Evolutionary conservation across 2,888 invertebrate genomes (phyloP).

Genomic region (Epicampocera succincta): DNA sequence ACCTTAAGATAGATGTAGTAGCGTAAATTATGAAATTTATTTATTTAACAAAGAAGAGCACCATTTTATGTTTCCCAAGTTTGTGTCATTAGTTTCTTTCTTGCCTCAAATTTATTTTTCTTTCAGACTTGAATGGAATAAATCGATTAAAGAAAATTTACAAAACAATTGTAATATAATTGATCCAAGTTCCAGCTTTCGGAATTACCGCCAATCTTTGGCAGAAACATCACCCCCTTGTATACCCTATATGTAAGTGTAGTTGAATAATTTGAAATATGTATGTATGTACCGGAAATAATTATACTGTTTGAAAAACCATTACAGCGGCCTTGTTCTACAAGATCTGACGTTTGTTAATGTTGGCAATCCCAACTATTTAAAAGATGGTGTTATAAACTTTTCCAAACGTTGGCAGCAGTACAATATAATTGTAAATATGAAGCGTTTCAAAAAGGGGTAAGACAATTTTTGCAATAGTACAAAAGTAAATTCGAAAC

Average conservation of each 20-base stretch:
- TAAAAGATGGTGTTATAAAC: constrained; percentile 93
- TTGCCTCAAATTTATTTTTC: not conserved
- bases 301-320: constrained; percentile 47
- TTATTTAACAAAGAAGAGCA: no score
- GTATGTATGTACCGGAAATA: not conserved
- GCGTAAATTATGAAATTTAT: no score
- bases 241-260: constrained; percentile 98
- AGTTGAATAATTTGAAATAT: not conserved
- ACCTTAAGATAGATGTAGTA: no score
- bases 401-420: constrained; percentile 99
- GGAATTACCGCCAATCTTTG: constrained; percentile 96
- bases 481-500: not conserved
- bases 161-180: constrained; percentile 97
- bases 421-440: constrained; percentile 98
- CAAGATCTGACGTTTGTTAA: constrained; percentile 99
- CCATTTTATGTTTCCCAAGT: no score
- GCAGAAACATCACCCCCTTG: constrained; percentile 98
- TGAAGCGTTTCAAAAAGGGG: constrained; percentile 99
- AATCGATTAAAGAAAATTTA: constrained; percentile 93
- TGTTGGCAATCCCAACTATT: constrained; percentile 95
- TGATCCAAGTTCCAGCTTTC: constrained; percentile 98
- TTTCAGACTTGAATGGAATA: constrained; percentile 95
- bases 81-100: no score
- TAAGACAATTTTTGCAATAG: constrained; percentile 78
- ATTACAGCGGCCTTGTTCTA: constrained; percentile 94